These are phyloP conservation scores for Rotaria magnacalcarata DNA, from an alignment of 2,888 invertebrate genomes.

Conservation along the genomic window DNA sequence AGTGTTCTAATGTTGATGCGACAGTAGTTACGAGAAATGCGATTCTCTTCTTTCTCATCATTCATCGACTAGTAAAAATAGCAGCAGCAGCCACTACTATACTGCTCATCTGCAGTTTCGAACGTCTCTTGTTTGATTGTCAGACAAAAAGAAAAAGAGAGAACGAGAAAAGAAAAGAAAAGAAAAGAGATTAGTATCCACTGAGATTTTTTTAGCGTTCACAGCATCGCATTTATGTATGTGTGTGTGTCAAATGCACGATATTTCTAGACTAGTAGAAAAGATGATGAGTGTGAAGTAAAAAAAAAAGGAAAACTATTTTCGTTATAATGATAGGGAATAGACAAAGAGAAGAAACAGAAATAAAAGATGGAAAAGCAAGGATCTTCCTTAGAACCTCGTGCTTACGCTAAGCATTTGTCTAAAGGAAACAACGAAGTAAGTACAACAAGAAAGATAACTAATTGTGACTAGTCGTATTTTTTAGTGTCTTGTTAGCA, in stretches of 20 bases:
- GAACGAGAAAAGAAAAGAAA: slow-evolving; percentile 21
- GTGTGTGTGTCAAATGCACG: background rate
- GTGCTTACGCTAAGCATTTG: background rate
- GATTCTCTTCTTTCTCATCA: slow-evolving; percentile 16
- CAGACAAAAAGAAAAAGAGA: background rate
- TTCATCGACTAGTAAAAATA: background rate
- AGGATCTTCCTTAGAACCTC: background rate
- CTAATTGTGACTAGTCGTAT: no score
- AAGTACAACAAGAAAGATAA: background rate
- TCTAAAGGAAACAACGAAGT: background rate
- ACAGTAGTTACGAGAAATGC: background rate
- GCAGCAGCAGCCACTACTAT: background rate
- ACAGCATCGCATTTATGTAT: background rate
- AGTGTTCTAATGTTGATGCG: background rate
- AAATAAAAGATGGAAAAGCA: background rate
- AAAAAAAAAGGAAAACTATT: background rate
- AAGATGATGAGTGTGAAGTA: background rate
- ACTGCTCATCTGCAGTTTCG: slow-evolving; percentile 13
- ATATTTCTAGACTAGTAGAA: background rate
- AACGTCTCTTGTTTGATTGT: slow-evolving; percentile 10
- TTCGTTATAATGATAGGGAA: no score
- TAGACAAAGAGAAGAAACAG: no score
- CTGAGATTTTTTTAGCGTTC: slow-evolving; percentile 26
- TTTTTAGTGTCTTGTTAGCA: background rate
- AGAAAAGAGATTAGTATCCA: slow-evolving; percentile 12